Conservation (phyloP, 2,888 invertebrate species). For the Toxonevra muliebris region DNA sequence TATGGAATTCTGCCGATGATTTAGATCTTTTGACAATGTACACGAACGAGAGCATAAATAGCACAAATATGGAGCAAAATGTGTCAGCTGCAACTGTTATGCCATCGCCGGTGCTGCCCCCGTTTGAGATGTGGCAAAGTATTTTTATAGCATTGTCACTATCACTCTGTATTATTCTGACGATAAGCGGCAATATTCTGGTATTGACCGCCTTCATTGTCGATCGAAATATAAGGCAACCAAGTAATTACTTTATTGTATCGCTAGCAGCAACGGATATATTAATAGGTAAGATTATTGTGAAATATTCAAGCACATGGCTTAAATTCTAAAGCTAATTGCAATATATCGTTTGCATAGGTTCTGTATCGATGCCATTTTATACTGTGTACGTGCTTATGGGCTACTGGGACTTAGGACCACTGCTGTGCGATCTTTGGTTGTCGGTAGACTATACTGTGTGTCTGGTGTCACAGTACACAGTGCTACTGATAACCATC, state of each 20-base stretch:
- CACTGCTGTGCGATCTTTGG: constrained; percentile 97
- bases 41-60: constrained; percentile 52
- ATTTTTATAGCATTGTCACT: constrained; percentile 88
- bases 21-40: constrained; percentile 54
- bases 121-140: constrained; percentile 90
- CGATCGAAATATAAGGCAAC: constrained; percentile 92
- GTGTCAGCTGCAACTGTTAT: constrained; percentile 46
- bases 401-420: constrained; percentile 97
- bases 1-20: constrained; percentile 55
- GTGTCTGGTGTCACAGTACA: constrained; percentile 98
- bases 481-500: constrained; percentile 96
- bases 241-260: constrained; percentile 99
- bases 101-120: constrained; percentile 75
- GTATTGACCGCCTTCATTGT: constrained; percentile 95
- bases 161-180: constrained; percentile 87
- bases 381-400: constrained; percentile 97
- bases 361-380: constrained; percentile 98
- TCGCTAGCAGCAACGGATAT: constrained; percentile 97
- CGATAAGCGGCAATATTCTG: constrained; percentile 94
- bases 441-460: constrained; percentile 98
- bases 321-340: background rate
- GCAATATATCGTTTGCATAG: constrained; percentile 65
- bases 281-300: constrained; percentile 76
- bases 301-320: background rate
- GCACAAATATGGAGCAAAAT: constrained; percentile 47